Evolutionary conservation across 2,888 invertebrate species (phyloP).

Genomic region (Ligdia adustata): DNA sequence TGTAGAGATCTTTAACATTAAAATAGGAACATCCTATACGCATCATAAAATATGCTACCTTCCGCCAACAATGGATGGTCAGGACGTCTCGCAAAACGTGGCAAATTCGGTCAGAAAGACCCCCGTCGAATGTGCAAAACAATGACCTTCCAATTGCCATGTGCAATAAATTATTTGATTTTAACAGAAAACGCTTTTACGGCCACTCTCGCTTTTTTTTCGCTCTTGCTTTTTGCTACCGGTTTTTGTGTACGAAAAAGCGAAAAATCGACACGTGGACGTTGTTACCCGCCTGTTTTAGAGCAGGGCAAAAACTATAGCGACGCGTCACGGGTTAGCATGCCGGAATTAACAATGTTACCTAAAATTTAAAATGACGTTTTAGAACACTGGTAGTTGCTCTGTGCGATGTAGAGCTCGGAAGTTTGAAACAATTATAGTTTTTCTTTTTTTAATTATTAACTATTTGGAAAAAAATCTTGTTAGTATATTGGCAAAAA

Average conservation of each 20-base stretch:
- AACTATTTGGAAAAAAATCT: too few species aligned
- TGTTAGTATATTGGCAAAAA: too few species aligned
- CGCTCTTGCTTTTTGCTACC: slow-evolving; percentile 72
- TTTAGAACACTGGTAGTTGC: too few species aligned
- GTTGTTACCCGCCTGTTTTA: slow-evolving; percentile 50
- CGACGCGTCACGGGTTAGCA: slow-evolving; percentile 31
- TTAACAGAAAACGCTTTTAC: slow-evolving; percentile 57
- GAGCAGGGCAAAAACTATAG: slow-evolving; percentile 25
- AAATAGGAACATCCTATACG: slow-evolving; percentile 36
- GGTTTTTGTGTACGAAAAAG: slow-evolving; percentile 65
- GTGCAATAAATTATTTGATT: slow-evolving; percentile 70
- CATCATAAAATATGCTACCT: slow-evolving; percentile 33
- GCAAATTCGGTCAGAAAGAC: slow-evolving; percentile 47
- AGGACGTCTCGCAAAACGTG: slow-evolving; percentile 46
- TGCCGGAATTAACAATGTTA: slow-evolving; percentile 15
- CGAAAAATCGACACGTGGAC: slow-evolving; percentile 71
- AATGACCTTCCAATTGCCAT: slow-evolving; percentile 51
- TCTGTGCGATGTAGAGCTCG: too few species aligned
- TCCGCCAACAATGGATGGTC: slow-evolving; percentile 45
- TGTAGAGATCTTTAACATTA: too few species aligned
- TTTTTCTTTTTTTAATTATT: too few species aligned
- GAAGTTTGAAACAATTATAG: too few species aligned
- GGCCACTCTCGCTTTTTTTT: slow-evolving; percentile 67
- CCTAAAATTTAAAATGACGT: too few species aligned
- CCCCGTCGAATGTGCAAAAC: slow-evolving; percentile 45